Evolutionary conservation across 2,113 vertebrate genomes (phyloP).

Genomic region (Salvelinus fontinalis): DNA sequence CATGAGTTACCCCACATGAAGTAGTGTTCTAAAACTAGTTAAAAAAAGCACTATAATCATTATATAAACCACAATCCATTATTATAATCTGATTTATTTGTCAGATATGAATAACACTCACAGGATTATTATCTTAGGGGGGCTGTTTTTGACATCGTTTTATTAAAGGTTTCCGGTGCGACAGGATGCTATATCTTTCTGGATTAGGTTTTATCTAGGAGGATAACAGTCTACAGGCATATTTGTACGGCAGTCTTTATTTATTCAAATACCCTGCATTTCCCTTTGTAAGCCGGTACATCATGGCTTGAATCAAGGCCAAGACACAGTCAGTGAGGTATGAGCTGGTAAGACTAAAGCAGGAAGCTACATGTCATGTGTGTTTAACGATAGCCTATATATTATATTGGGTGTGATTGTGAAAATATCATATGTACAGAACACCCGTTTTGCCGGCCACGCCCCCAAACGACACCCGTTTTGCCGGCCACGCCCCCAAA

Average conservation of each 20-base stretch:
- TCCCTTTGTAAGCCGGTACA: neutral
- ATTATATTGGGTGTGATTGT: neutral
- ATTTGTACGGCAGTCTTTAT: neutral
- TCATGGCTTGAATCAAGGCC: constrained; percentile 27
- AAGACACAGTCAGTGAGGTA: constrained; percentile 25
- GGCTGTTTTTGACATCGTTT: neutral
- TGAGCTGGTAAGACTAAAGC: constrained; percentile 24
- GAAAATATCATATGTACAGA: neutral
- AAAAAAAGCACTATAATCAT: neutral
- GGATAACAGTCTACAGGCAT: neutral
- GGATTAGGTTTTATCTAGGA: neutral
- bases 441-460: constrained; percentile 9
- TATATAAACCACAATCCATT: neutral
- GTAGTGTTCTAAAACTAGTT: neutral
- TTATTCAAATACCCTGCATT: neutral
- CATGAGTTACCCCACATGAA: neutral
- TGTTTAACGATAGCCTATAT: constrained; percentile 6
- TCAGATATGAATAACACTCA: no score
- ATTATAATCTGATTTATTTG: neutral
- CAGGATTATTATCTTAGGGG: no score
- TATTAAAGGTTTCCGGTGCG: neutral
- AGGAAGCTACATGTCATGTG: constrained; percentile 24
- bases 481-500: neutral
- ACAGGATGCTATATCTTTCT: neutral
- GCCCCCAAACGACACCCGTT: constrained; percentile 58